Evolutionary conservation across 2,797 vertebrate genomes (phyloP).

Genomic region (Antennarius maculatus): DNA sequence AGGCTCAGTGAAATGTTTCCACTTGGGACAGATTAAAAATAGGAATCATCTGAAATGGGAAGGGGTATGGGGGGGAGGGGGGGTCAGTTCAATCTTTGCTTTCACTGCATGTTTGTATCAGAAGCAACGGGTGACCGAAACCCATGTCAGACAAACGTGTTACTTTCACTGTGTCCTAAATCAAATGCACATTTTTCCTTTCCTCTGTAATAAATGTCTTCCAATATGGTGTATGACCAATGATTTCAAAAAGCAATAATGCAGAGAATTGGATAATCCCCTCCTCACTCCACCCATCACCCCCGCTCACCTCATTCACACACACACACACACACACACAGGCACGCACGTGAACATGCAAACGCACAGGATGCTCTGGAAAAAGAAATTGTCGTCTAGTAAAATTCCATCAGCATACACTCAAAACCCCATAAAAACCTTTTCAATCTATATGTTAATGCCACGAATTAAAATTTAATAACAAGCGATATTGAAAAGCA

Average conservation of each 20-base stretch:
- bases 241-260: conserved; percentile 83
- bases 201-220: conserved; percentile 78
- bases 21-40: conserved; percentile 76
- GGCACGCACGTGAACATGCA: conserved; percentile 27
- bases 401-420: conserved; percentile 86
- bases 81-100: conserved; percentile 72
- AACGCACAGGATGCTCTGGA: conserved; percentile 66
- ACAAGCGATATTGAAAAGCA: conserved; percentile 99
- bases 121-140: conserved; percentile 58
- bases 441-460: conserved; percentile 99
- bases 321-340: conserved; percentile 16
- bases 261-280: conserved; percentile 73
- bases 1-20: conserved; percentile 72
- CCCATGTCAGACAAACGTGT: conserved; percentile 66
- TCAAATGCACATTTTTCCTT: conserved; percentile 73
- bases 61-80: conserved; percentile 20
- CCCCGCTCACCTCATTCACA: background rate
- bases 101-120: conserved; percentile 71
- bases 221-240: conserved; percentile 73
- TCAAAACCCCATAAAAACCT: conserved; percentile 93
- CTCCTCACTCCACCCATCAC: conserved; percentile 10
- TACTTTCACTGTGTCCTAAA: conserved; percentile 70
- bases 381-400: conserved; percentile 80
- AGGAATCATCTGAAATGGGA: conserved; percentile 72
- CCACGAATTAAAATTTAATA: conserved; percentile 99